phyloP scores from a whole-genome alignment of 2,797 vertebrate genomes.

The Caiman crocodilus region DNA sequence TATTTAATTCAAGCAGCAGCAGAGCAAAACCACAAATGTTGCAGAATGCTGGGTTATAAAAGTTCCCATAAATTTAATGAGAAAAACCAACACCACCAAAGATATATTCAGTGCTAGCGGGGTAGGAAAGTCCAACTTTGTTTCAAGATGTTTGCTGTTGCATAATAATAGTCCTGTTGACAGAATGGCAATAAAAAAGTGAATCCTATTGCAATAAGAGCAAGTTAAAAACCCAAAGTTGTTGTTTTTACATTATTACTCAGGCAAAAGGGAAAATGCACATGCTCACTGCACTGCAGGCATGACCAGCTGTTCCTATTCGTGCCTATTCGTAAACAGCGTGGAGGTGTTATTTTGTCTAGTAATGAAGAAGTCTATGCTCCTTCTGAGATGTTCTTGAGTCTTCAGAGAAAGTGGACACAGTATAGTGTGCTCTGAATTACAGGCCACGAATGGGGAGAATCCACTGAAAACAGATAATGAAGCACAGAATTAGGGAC shows the following conservation, averaged over 20 bases:
- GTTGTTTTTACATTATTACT: not conserved
- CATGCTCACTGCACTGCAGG: not conserved
- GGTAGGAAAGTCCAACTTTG: not conserved
- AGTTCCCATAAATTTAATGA: not conserved
- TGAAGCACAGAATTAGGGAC: not conserved
- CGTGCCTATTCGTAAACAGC: fast-evolving
- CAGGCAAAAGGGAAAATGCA: not conserved
- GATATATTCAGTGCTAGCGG: not conserved
- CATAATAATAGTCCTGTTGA: not conserved
- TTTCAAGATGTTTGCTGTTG: not conserved
- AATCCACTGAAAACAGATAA: not conserved
- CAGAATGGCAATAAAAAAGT: not conserved
- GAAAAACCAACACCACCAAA: not conserved
- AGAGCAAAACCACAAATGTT: not conserved
- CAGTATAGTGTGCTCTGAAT: not conserved
- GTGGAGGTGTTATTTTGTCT: fast-evolving
- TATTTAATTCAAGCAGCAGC: not conserved
- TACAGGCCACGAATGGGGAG: not conserved
- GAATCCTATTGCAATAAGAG: not conserved
- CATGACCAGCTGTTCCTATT: fast-evolving
- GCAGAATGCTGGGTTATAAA: not conserved
- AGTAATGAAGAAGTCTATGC: not conserved
- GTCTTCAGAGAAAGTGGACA: not conserved
- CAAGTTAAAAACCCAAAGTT: not conserved
- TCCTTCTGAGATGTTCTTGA: not conserved